Percentiles rank a stretch among this genome's conserved stretches.
phyloP scores from a whole-genome alignment of 35 echinoderm and acorn worm species.

The Ophioderma brevispina region DNA sequence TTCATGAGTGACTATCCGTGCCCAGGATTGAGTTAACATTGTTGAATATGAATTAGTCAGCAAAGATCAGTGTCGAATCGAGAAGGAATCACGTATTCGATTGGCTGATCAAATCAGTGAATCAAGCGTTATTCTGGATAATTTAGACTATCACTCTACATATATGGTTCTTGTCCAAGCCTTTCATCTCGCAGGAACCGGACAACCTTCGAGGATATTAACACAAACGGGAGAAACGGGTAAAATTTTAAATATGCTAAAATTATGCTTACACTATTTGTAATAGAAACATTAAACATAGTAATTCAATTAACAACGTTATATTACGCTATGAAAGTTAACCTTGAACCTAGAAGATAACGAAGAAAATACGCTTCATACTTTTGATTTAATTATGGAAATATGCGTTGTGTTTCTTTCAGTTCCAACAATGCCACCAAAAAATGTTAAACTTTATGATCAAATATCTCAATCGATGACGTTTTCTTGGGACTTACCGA shows the following conservation, averaged over 20 bases:
- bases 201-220: neutral
- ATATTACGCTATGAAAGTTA: no score
- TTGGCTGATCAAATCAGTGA: neutral
- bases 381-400: no score
- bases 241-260: no score
- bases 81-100: neutral
- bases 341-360: no score
- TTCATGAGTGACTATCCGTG: neutral
- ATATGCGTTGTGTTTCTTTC: neutral
- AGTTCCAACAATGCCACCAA: neutral
- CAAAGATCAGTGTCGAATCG: neutral
- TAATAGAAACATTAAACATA: no score
- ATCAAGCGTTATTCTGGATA: neutral
- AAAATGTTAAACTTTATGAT: neutral
- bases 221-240: neutral
- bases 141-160: neutral
- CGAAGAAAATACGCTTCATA: no score
- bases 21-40: neutral
- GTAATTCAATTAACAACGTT: no score
- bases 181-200: neutral
- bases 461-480: neutral
- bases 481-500: neutral
- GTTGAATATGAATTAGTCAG: neutral
- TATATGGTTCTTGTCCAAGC: neutral
- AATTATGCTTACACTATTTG: no score